Evolutionary conservation across 2,888 invertebrate genomes (phyloP).

Genomic region (Eilema caniola): DNA sequence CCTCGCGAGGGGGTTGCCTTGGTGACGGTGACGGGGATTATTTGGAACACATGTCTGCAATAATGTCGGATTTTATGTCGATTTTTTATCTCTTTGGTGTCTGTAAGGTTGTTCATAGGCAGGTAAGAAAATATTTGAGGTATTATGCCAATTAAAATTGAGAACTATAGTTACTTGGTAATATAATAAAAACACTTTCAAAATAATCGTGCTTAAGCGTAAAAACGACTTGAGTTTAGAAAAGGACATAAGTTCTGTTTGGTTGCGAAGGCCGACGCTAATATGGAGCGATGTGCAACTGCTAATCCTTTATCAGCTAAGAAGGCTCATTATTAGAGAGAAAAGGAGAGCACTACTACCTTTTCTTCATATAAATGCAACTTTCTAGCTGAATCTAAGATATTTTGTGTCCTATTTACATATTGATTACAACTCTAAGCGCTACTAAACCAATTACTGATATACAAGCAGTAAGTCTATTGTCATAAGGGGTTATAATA

Average conservation of each 20-base stretch:
- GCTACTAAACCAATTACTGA: neutral
- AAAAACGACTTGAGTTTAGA: too few species aligned
- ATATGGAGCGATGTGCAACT: too few species aligned
- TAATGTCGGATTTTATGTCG: conserved; percentile 24
- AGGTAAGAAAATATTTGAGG: neutral
- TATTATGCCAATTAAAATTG: neutral
- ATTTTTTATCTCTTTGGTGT: conserved; percentile 2
- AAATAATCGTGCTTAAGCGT: too few species aligned
- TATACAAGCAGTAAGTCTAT: neutral
- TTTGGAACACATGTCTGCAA: conserved; percentile 47
- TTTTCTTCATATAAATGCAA: neutral
- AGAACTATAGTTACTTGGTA: too few species aligned
- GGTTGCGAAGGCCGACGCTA: too few species aligned
- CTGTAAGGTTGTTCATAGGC: neutral
- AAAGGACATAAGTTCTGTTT: too few species aligned
- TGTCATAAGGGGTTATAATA: neutral
- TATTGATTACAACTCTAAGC: neutral
- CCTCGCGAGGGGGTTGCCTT: conserved; percentile 47
- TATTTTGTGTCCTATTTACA: neutral
- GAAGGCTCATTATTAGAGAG: too few species aligned
- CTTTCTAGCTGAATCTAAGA: too few species aligned
- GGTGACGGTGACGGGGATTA: conserved; percentile 43
- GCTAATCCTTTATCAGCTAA: too few species aligned
- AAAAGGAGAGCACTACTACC: too few species aligned
- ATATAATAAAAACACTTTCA: too few species aligned